Conservation (phyloP, 2,888 invertebrate species). For the Habroteleia sp. region DNA sequence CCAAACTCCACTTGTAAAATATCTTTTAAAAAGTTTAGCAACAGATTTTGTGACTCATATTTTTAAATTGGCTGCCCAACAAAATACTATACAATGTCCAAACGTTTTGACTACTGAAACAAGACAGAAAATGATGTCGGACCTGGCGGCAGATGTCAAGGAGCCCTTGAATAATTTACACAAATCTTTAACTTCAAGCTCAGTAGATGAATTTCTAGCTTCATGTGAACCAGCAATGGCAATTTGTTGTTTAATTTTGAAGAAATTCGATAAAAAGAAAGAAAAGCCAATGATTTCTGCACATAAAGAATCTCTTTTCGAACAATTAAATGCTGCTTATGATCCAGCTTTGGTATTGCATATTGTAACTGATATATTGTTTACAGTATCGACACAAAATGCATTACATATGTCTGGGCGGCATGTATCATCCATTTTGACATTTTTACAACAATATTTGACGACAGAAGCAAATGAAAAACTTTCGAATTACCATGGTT, state of each 20-base stretch:
- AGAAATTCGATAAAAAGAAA: slow-evolving; percentile 95
- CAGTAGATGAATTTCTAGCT: slow-evolving; percentile 89
- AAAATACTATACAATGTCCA: slow-evolving; percentile 83
- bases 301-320: slow-evolving; percentile 90
- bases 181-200: slow-evolving; percentile 86
- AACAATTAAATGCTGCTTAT: slow-evolving; percentile 87
- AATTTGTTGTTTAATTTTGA: slow-evolving; percentile 89
- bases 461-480: slow-evolving; percentile 85
- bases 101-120: slow-evolving; percentile 84
- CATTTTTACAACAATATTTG: slow-evolving; percentile 87
- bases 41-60: slow-evolving; percentile 91
- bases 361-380: slow-evolving; percentile 88
- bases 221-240: slow-evolving; percentile 88
- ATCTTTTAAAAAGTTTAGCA: slow-evolving; percentile 91
- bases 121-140: slow-evolving; percentile 85
- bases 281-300: slow-evolving; percentile 88
- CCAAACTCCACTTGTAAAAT: slow-evolving; percentile 88
- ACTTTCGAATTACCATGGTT: slow-evolving; percentile 90
- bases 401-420: slow-evolving; percentile 96
- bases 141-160: slow-evolving; percentile 86
- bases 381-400: slow-evolving; percentile 89
- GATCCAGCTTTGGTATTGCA: slow-evolving; percentile 92
- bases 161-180: slow-evolving; percentile 86
- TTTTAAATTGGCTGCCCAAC: slow-evolving; percentile 89
- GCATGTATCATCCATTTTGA: slow-evolving; percentile 91